Percentiles rank a stretch among this genome's conserved stretches.
phyloP scores from a whole-genome alignment of 2,888 invertebrate species.

The Ryuthela nishihirai region DNA sequence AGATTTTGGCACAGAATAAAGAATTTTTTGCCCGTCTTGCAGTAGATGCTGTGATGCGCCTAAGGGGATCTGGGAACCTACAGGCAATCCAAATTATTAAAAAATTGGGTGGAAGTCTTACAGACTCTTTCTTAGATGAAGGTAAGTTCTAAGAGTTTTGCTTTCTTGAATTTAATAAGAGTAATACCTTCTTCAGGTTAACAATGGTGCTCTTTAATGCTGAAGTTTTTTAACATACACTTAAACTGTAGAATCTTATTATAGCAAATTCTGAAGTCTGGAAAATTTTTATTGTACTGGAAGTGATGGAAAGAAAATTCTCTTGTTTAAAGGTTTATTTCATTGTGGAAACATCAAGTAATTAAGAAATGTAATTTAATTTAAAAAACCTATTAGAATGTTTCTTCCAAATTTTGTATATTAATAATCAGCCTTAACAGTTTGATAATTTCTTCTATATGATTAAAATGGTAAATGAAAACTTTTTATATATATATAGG shows the following conservation, averaged over 20 bases:
- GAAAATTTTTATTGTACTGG: no score
- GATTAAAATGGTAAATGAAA: no score
- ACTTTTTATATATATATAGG: no score
- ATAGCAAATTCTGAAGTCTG: no score
- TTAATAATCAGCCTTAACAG: no score
- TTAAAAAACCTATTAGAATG: no score
- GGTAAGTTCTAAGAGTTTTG: conserved; percentile 48
- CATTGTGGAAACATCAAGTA: no score
- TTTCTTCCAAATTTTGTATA: no score
- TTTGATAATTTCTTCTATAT: no score
- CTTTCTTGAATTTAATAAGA: neutral
- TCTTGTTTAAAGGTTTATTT: no score
- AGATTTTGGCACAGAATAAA: conserved; percentile 95
- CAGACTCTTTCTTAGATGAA: conserved; percentile 91
- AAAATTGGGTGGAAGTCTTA: conserved; percentile 86
- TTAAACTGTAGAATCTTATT: neutral
- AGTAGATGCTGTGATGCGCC: conserved; percentile 88
- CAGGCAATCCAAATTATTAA: conserved; percentile 97
- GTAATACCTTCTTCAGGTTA: neutral
- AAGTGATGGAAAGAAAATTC: no score
- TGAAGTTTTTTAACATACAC: neutral
- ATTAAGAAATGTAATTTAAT: no score
- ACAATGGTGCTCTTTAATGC: neutral
- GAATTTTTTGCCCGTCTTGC: conserved; percentile 93
- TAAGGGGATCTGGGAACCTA: conserved; percentile 93